Base-by-base conservation (phyloP, 2,113 vertebrate genomes). In the Colistium nudipinnis region DNA sequence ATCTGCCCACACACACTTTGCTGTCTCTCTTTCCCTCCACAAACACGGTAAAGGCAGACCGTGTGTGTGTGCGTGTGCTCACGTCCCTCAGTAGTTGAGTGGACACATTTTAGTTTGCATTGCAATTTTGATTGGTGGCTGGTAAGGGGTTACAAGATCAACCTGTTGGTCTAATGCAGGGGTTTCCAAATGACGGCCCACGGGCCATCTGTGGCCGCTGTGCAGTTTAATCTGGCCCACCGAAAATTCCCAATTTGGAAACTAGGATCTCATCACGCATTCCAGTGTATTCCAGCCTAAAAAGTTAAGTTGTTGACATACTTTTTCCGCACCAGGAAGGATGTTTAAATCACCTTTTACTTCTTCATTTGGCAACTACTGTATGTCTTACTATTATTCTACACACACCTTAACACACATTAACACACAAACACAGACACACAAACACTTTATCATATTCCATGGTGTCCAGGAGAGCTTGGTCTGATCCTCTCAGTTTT, bases 1-100 rank as follows among this genome's bases (percentile, higher is more conserved):
- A 97, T 96, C 95, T 96, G 94, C 94, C 93, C 90, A 88, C 91
- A 90, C 90, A 83, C 83, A 80, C 70, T n/a, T 70, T 63, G 83
- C 57, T 72, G 61, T 80, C 62, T 78, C 71, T 59, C 27, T 74
- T 70, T 82, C 78, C 67, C 72, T 76, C 56, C 44, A n/a, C 14
- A 54, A 83, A 74, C 74, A 59, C 44, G 48, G 51, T 16, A 20
- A 70, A 19, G 62, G 57, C 70, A 6, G 52, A 74, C 30, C 60
- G 17, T 20, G 59, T 57, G 41, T 43, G 48, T 12, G 68, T 16
- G 68, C 43, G 25, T 51, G 35, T 70, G 48, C 45, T 19, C 33
- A 8, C 17, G 3, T 28, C 13, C 28, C 16, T 49, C 2, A 8
- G 2, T 28, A 14, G 47, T 49, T 14, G 20, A 24, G 11, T 14